phyloP scores from a whole-genome alignment of 2,113 vertebrate genomes.

The Laticauda laticaudata region DNA sequence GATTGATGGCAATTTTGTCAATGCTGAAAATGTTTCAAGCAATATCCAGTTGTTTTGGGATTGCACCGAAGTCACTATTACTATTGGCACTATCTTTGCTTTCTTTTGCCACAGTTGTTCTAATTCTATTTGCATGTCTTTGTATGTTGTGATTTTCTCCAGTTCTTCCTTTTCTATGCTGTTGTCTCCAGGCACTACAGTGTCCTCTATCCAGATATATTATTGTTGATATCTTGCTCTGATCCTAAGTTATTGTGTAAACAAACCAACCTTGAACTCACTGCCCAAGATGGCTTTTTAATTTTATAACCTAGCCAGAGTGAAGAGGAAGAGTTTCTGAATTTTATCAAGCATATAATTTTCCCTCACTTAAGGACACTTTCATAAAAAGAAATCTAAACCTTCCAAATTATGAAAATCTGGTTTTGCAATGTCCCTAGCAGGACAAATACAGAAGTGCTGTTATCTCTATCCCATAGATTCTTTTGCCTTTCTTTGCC shows the following conservation, averaged over 20 bases:
- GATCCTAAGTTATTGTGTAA: neutral
- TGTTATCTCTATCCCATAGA: conserved; percentile 43
- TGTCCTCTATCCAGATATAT: neutral
- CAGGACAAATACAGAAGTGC: conserved; percentile 22
- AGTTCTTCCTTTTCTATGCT: neutral
- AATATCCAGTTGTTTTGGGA: neutral
- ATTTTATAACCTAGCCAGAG: neutral
- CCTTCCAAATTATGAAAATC: neutral
- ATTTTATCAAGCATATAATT: neutral
- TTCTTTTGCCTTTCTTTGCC: conserved; percentile 28
- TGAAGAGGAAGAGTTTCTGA: neutral
- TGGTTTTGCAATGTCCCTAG: neutral
- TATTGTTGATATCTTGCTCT: neutral
- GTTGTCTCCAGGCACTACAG: neutral
- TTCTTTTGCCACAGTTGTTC: neutral
- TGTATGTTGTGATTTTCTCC: neutral
- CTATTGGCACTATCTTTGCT: neutral
- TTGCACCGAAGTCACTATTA: neutral
- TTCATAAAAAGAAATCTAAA: neutral
- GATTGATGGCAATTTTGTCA: neutral
- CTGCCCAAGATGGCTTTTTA: neutral
- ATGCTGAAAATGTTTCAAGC: neutral
- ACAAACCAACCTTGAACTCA: neutral
- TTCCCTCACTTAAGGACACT: neutral
- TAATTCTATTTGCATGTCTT: neutral